These are phyloP conservation scores for Petrocephalus schoutedeni DNA, from an alignment of 2,797 vertebrate species.

Conservation along the genomic window DNA sequence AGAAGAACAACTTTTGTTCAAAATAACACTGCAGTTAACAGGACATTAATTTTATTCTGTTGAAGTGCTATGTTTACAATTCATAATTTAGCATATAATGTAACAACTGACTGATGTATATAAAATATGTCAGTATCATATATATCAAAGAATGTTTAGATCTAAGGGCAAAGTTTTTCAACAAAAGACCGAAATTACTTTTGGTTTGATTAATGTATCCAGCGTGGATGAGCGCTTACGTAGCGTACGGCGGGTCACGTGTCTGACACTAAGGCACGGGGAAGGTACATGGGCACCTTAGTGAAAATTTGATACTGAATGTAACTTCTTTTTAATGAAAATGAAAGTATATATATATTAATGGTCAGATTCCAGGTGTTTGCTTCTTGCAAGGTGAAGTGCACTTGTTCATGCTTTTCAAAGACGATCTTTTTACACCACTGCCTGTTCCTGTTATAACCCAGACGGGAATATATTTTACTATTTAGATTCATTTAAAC, in stretches of 20 bases:
- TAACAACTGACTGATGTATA: not conserved
- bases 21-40: slow-evolving; percentile 9
- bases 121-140: not conserved
- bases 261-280: slow-evolving; percentile 31
- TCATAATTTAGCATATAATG: slow-evolving; percentile 5
- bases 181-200: not conserved
- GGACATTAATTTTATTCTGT: slow-evolving; percentile 13
- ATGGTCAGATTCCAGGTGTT: slow-evolving; percentile 44
- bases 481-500: not conserved
- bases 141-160: slow-evolving; percentile 18
- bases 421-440: slow-evolving; percentile 24
- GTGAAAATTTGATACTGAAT: slow-evolving; percentile 72
- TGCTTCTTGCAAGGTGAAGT: slow-evolving; percentile 65
- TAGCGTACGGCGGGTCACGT: slow-evolving; percentile 24
- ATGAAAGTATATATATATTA: slow-evolving; percentile 42
- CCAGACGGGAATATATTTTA: slow-evolving; percentile 42
- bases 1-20: not conserved
- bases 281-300: slow-evolving; percentile 66
- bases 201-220: slow-evolving; percentile 19
- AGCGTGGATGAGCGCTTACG: slow-evolving; percentile 36
- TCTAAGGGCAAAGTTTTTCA: not conserved
- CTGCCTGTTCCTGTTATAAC: slow-evolving; percentile 40
- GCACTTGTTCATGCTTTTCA: slow-evolving; percentile 67
- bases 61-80: slow-evolving; percentile 18
- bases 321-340: slow-evolving; percentile 62